phyloP scores from a whole-genome alignment of 2,113 vertebrate genomes.

The Jacana jacana region DNA sequence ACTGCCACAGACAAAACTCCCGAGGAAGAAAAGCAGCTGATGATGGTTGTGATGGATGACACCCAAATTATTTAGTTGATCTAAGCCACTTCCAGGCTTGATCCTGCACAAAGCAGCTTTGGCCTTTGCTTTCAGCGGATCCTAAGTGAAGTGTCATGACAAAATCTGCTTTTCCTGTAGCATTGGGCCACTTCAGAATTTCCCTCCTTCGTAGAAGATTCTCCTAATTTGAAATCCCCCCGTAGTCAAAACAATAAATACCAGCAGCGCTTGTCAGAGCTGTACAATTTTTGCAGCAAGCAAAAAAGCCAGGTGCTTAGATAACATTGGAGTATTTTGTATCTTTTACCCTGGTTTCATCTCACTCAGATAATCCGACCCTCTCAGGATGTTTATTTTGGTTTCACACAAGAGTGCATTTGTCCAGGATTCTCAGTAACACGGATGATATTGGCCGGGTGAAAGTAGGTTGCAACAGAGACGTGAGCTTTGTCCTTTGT shows the following conservation, averaged over 20 bases:
- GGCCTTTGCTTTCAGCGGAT: neutral
- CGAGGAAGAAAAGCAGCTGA: rapidly evolving
- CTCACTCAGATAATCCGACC: neutral
- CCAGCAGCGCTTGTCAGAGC: rapidly evolving
- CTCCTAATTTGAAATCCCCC: neutral
- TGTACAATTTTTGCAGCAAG: neutral
- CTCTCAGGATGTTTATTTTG: constrained; percentile 13
- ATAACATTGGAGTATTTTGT: neutral
- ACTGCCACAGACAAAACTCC: neutral
- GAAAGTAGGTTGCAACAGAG: neutral
- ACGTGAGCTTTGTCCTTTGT: constrained; percentile 34
- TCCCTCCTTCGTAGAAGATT: neutral
- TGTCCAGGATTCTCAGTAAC: neutral
- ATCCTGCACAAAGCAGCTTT: neutral
- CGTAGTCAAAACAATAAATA: neutral
- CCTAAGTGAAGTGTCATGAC: neutral
- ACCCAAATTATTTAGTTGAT: neutral
- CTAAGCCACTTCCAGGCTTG: neutral
- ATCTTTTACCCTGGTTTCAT: neutral
- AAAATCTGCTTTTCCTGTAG: neutral
- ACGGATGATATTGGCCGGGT: neutral
- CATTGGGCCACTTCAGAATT: neutral
- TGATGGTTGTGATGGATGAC: neutral
- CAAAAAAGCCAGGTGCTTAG: neutral
- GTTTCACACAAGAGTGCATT: neutral